Percentiles rank a stretch among this genome's conserved stretches.
Conservation (phyloP, 2,888 invertebrate genomes). For the Aproaerema taeniolella region DNA sequence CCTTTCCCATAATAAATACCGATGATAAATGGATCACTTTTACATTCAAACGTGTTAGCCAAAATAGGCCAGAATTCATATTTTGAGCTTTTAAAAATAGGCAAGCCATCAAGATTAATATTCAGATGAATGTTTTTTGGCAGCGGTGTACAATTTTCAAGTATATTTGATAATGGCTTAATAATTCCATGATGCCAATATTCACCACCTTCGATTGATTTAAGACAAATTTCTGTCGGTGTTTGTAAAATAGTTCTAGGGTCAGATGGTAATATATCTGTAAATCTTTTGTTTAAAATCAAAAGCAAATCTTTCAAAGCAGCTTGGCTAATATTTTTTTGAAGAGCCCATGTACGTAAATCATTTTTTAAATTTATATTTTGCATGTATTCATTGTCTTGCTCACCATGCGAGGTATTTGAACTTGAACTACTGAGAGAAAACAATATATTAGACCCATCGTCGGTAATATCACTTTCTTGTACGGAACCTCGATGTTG, state of each 20-base stretch:
- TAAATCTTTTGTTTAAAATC: slow-evolving; percentile 5
- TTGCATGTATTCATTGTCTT: slow-evolving; percentile 8
- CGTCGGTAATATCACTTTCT: background rate
- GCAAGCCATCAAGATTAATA: slow-evolving; percentile 6
- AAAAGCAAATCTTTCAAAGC: slow-evolving; percentile 8
- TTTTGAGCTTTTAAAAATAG: slow-evolving; percentile 4
- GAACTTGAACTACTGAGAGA: slow-evolving; percentile 1
- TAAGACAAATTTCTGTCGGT: slow-evolving; percentile 2
- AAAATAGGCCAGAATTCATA: slow-evolving; percentile 15
- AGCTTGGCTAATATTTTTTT: slow-evolving; percentile 1
- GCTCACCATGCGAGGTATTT: slow-evolving; percentile 8
- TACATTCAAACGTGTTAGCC: slow-evolving; percentile 8
- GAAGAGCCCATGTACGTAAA: slow-evolving; percentile 6
- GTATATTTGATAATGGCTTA: slow-evolving; percentile 5
- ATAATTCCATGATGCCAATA: slow-evolving; percentile 1
- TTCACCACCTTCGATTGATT: slow-evolving; percentile 4
- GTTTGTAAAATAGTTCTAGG: slow-evolving; percentile 3
- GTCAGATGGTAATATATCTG: slow-evolving; percentile 4
- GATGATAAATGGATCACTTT: slow-evolving; percentile 9
- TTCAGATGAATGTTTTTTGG: background rate
- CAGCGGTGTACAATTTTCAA: background rate
- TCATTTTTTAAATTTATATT: slow-evolving; percentile 7
- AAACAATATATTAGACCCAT: background rate
- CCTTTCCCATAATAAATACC: slow-evolving; percentile 11
- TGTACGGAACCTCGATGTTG: background rate